These are phyloP conservation scores for Alaudala cheleensis DNA, from an alignment of 2,113 vertebrate genomes.

Conservation along the genomic window DNA sequence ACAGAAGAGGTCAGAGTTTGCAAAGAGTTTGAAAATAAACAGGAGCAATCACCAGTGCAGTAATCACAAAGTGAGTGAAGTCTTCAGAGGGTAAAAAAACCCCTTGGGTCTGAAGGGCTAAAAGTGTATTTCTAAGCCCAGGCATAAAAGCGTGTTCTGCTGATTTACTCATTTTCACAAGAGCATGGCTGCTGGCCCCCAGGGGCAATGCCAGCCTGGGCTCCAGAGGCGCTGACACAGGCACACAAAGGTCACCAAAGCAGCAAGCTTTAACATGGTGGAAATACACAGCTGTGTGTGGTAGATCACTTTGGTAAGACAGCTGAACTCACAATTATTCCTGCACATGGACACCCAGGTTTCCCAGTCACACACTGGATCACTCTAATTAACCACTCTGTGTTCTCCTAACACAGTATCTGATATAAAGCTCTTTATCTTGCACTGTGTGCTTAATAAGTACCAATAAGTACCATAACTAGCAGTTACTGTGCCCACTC, in stretches of 20 bases:
- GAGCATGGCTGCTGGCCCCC: background rate
- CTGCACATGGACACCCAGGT: background rate
- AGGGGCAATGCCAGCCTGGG: background rate
- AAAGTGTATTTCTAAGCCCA: background rate
- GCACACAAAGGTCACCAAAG: background rate
- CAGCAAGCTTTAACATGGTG: rapidly evolving
- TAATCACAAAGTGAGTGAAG: background rate
- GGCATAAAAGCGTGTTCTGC: background rate
- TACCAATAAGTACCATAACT: background rate
- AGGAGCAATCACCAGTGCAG: background rate
- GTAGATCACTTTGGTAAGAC: background rate
- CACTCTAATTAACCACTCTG: background rate
- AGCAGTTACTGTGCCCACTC: background rate
- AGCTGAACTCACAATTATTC: background rate
- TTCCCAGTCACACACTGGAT: background rate
- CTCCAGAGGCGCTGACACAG: background rate
- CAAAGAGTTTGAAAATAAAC: background rate
- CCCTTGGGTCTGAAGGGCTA: background rate
- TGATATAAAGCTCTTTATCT: background rate
- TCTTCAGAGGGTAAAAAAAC: background rate
- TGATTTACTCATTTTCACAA: background rate
- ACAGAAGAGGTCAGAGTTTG: background rate
- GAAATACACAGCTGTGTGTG: background rate
- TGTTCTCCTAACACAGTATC: background rate
- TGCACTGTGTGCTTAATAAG: background rate